Evolutionary conservation across 1,140 invertebrate genomes (phyloP).

Genomic region (Drosophila chauvacae): DNA sequence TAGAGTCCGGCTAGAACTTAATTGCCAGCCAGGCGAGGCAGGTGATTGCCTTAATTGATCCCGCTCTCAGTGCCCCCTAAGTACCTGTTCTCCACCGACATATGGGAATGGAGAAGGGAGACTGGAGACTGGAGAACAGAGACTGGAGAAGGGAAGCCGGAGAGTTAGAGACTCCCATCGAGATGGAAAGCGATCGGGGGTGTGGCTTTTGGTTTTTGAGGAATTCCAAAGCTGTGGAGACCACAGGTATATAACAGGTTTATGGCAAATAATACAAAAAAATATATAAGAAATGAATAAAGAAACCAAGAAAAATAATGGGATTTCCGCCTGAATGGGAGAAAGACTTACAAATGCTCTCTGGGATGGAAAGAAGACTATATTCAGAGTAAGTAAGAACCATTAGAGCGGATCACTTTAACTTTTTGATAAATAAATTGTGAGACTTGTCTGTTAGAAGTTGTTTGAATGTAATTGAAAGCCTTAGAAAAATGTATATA

Average conservation of each 20-base stretch:
- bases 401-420: not conserved
- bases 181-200: conserved; percentile 33
- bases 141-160: not conserved
- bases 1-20: conserved; percentile 41
- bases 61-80: conserved; percentile 9
- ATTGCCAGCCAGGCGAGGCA: conserved; percentile 37
- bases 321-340: not conserved
- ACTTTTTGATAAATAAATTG: not conserved
- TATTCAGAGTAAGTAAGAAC: not conserved
- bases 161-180: conserved; percentile 5
- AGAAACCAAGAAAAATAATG: not conserved
- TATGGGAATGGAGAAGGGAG: not conserved
- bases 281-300: not conserved
- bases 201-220: conserved; percentile 22
- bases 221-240: conserved; percentile 28
- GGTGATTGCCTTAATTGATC: conserved; percentile 49
- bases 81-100: not conserved
- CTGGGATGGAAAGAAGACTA: not conserved
- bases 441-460: not conserved
- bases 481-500: not conserved
- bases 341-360: not conserved
- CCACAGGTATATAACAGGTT: conserved; percentile 20
- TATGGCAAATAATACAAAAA: not conserved
- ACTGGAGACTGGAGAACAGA: not conserved
- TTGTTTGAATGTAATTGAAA: not conserved